These are phyloP conservation scores for Epinotia ramella DNA, from an alignment of 2,888 invertebrate species.

Conservation along the genomic window DNA sequence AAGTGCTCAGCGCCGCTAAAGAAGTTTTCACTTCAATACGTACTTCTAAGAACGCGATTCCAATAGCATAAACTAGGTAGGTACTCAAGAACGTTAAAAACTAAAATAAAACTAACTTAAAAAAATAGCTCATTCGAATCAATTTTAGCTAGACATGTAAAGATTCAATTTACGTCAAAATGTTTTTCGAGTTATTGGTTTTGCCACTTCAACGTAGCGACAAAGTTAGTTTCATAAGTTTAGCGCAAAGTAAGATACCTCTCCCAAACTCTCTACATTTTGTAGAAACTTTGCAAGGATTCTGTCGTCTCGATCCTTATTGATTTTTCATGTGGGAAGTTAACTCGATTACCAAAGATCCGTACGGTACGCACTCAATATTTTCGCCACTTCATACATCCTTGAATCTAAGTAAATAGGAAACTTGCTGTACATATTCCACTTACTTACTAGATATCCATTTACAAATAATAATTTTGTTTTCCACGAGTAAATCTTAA, in stretches of 20 bases:
- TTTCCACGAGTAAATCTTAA: not conserved
- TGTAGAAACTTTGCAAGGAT: constrained; percentile 28
- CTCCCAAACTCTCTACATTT: constrained; percentile 36
- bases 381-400: constrained; percentile 18
- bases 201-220: constrained; percentile 5
- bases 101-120: not conserved
- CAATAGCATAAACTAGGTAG: too few species aligned
- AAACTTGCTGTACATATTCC: constrained; percentile 8
- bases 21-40: too few species aligned
- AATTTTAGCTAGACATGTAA: not conserved
- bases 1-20: too few species aligned
- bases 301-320: constrained; percentile 31
- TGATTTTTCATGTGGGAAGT: constrained; percentile 40
- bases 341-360: constrained; percentile 25
- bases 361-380: constrained; percentile 30
- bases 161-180: not conserved
- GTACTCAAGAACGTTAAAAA: not conserved
- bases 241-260: constrained; percentile 24
- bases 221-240: constrained; percentile 30
- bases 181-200: not conserved
- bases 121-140: not conserved
- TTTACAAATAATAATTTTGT: not conserved
- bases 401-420: constrained; percentile 20
- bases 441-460: not conserved
- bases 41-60: not conserved